Base-by-base conservation (phyloP, 2,797 vertebrate genomes). In the Mus spretus region DNA sequence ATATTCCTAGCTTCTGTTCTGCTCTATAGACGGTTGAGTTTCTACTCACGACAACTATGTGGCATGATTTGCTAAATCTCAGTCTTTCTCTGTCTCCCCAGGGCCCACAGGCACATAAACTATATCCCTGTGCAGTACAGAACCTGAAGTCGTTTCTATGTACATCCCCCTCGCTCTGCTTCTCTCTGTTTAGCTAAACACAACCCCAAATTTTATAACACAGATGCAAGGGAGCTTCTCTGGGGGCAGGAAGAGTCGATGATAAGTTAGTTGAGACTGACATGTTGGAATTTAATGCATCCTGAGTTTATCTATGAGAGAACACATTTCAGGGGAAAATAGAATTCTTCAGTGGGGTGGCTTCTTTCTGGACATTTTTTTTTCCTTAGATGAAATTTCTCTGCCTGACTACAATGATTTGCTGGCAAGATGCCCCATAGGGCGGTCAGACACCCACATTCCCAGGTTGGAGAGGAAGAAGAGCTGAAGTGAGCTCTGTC, bases 231-330 rank as follows among this genome's bases (percentile, higher is more conserved):
- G 80, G 92, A 88, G 3, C 8, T 20, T 65, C 47, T 44, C 44
- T 91, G 10, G 47, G 47, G 53, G 6, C 20, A 53, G 44, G n/a
- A 17, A 82, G 8, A 26, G 47, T 10, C 40, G 50, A 20, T 11
- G 84, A 93, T 2, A 91, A 37, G 17, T 3, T 90, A 13, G 14
- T 40, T 91, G 31, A 93, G 10, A 22, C 0, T 24, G 67, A 93
- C 88, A 44, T 1, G 65, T 0, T 84, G 40, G 57, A 63, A 97
- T 94, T 77, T 94, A 91, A 95, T 17, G 63, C 24, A 86, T 40
- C 26, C 47, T 81, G 61, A 78, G 53, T 86, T 86, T 88, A 79
- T 94, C 82, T 94, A 88, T 82, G 80, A 78, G 20, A 96, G 96
- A 85, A 65, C 37, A 13, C 4, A 79, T 79, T 72, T 94, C 59